These are phyloP conservation scores for Lordiphosa fenestrarum DNA, from an alignment of 2,888 invertebrate genomes.

Conservation along the genomic window DNA sequence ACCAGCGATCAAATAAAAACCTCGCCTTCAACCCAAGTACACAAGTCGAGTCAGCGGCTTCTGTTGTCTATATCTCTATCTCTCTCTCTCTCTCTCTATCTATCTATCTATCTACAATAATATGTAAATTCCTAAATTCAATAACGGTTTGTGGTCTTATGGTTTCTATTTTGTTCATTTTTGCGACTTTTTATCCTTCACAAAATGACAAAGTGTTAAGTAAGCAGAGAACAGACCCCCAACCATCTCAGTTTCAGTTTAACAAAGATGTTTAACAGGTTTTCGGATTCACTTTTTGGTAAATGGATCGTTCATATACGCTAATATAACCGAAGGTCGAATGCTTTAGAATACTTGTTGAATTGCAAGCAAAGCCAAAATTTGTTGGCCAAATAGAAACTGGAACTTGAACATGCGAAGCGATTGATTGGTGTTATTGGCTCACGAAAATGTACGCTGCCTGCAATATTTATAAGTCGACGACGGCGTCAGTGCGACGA, in stretches of 20 bases:
- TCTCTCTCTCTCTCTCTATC: too few species aligned
- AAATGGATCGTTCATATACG: slow-evolving; percentile 13
- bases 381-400: slow-evolving; percentile 3
- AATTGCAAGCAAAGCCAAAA: slow-evolving; percentile 4
- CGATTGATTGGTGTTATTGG: slow-evolving; percentile 5
- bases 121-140: slow-evolving; percentile 46
- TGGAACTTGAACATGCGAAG: slow-evolving; percentile 5
- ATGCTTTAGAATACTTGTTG: slow-evolving; percentile 20
- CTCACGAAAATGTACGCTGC: slow-evolving; percentile 10
- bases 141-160: slow-evolving; percentile 39
- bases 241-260: too few species aligned
- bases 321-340: slow-evolving; percentile 23
- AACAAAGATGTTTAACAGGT: slow-evolving; percentile 58
- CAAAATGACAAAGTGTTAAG: slow-evolving; percentile 36
- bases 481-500: too few species aligned
- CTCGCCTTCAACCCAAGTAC: slow-evolving; percentile 37
- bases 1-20: slow-evolving; percentile 15
- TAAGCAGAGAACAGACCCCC: too few species aligned
- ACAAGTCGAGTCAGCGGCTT: slow-evolving; percentile 15
- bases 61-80: slow-evolving; percentile 8
- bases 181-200: slow-evolving; percentile 42
- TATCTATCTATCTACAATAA: slow-evolving; percentile 1
- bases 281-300: slow-evolving; percentile 27
- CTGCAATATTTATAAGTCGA: slow-evolving; percentile 43
- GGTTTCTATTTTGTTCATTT: slow-evolving; percentile 17